Conservation (phyloP, 2,113 vertebrate species). For the Notechis scutatus region DNA sequence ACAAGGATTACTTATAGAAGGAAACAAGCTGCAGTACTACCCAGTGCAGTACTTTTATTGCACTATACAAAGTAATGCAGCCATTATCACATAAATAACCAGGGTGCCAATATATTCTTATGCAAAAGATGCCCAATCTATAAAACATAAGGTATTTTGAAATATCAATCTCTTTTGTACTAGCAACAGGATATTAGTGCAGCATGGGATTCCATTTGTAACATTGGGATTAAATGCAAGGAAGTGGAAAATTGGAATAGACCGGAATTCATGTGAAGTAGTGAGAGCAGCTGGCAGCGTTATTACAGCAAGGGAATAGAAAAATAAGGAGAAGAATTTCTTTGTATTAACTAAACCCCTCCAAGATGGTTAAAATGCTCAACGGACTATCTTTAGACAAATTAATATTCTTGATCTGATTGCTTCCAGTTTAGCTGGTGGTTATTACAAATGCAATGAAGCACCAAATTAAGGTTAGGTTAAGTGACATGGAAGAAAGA, state of each 20-base stretch:
- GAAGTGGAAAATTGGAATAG: constrained; percentile 78
- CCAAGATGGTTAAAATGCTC: constrained; percentile 25
- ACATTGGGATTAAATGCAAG: constrained; percentile 71
- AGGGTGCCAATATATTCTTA: constrained; percentile 56
- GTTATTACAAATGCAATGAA: constrained; percentile 12
- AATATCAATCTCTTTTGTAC: constrained; percentile 74
- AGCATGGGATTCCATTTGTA: constrained; percentile 71
- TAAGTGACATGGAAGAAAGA: not conserved
- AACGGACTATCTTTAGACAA: constrained; percentile 34
- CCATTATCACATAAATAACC: constrained; percentile 48
- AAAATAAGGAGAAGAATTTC: constrained; percentile 56
- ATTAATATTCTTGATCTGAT: constrained; percentile 29
- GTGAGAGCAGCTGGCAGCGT: constrained; percentile 64
- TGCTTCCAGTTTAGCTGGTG: constrained; percentile 34
- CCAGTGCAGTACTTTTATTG: not conserved
- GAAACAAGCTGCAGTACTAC: not conserved
- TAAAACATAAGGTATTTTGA: constrained; percentile 73
- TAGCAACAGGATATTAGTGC: constrained; percentile 69
- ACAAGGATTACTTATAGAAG: not conserved
- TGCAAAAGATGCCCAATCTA: constrained; percentile 63
- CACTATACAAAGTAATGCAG: constrained; percentile 33
- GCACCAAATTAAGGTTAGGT: constrained; percentile 5
- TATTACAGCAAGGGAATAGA: constrained; percentile 58
- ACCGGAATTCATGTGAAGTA: constrained; percentile 69
- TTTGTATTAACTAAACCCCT: not conserved